phyloP scores from a whole-genome alignment of 2,797 vertebrate species.

The Anolis apletophallus region DNA sequence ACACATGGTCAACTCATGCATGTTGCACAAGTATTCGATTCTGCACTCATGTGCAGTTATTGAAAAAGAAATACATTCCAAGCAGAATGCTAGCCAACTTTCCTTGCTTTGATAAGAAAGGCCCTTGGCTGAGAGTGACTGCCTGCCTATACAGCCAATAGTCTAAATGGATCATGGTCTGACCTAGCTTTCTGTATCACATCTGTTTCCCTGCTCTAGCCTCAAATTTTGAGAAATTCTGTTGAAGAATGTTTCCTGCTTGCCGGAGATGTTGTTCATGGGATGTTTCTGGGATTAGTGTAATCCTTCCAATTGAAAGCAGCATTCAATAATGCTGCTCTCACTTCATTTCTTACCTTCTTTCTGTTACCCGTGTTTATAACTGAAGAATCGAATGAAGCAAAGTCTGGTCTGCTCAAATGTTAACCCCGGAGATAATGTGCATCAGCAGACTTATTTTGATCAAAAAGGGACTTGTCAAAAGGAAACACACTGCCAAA shows the following conservation, averaged over 20 bases:
- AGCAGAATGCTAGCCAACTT: too few relatives aligned
- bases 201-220: too few relatives aligned
- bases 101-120: too few relatives aligned
- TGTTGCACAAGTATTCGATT: too few relatives aligned
- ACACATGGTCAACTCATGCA: too few relatives aligned
- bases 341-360: neutral
- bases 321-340: too few relatives aligned
- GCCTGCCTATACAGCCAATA: too few relatives aligned
- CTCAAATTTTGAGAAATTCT: neutral
- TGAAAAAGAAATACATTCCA: too few relatives aligned
- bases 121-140: too few relatives aligned
- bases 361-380: neutral
- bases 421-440: neutral
- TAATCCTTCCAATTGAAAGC: neutral
- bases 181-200: too few relatives aligned
- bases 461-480: neutral
- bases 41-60: too few relatives aligned
- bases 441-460: constrained; percentile 21
- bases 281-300: neutral
- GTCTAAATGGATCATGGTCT: too few relatives aligned
- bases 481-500: constrained; percentile 30
- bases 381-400: constrained; percentile 3
- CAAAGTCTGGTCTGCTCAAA: constrained; percentile 27
- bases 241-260: neutral
- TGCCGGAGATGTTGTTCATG: neutral